Conservation (phyloP, 2,113 vertebrate species). For the Cavia aperea region DNA sequence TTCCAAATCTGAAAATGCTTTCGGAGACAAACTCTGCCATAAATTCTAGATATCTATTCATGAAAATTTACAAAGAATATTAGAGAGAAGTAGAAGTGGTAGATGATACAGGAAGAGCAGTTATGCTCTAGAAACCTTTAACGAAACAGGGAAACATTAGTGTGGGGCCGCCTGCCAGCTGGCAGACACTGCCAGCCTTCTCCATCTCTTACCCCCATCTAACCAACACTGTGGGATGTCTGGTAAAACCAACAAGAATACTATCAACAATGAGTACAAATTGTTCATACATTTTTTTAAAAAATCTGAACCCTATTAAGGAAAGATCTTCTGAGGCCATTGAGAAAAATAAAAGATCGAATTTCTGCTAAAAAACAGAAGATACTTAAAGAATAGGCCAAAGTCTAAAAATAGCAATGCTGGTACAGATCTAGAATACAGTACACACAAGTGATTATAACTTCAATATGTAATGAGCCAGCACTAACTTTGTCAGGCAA, state of each 20-base stretch:
- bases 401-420: background rate
- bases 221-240: constrained; percentile 11
- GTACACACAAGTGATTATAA: background rate
- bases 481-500: background rate
- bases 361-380: constrained; percentile 22
- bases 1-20: constrained; percentile 23
- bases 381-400: background rate
- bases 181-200: background rate
- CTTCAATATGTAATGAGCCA: constrained; percentile 2
- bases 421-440: background rate
- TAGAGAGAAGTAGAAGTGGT: background rate
- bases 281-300: background rate
- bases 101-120: constrained; percentile 52
- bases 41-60: constrained; percentile 22
- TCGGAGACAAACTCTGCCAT: background rate
- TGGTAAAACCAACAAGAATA: constrained; percentile 34
- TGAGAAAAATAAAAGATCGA: background rate
- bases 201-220: constrained; percentile 13
- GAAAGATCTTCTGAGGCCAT: constrained; percentile 12
- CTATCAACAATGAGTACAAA: background rate
- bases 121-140: constrained; percentile 46
- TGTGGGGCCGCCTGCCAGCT: constrained; percentile 3
- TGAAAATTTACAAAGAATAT: constrained; percentile 20
- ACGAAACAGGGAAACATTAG: constrained; percentile 30
- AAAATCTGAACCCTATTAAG: background rate